Evolutionary conservation across 2,113 vertebrate genomes (phyloP), one percentile per base, ranked within the genome.

Genomic region (Lamprologus ornatipinnis): DNA sequence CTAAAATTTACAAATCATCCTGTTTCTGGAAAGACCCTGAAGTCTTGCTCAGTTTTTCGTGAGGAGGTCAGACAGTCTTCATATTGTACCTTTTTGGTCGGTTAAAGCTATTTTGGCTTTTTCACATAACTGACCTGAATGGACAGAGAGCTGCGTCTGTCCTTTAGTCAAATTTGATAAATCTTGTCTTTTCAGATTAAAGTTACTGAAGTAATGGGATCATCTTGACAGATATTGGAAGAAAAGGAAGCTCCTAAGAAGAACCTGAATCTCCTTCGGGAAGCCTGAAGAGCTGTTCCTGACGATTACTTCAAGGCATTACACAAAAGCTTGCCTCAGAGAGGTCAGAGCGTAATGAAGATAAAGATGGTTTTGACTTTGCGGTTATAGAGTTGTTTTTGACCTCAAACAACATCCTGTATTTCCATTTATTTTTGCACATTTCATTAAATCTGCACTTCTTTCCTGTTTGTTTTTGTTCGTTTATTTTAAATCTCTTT

Each of bases 251-350:
- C 6, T 5, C 60, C 60, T 37, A 65, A 65, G 60, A 65, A 65
- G 19, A 65, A 37, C 33, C 0, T 65, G 60, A 65, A 65, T n/a
- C 31, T 65, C 60, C 33, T 37, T 65, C 4, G 0, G 28, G 58
- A 33, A 63, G 58, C 58, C 15, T 63, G 58, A 35, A 63, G 58
- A 35, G 35, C 28, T 63, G 28, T 35, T 63, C 9, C 4, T 63
- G 3, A 35, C 5, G 1, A 63, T 31, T 63, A 63, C 4, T 63
- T 35, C 9, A 35, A 63, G 1, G 0, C 15, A 2, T 63, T n/a
- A 63, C 58, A 63, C 31, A 35, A 63, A 35, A 11, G 58, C 17
- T 63, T 63, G 58, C 15, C 9, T 63, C 28, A 63, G 58, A 35
- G 58, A 63, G 17, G 17, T 35, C 58, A 63, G 58, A 19, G 17